These are phyloP conservation scores for Tachysurus vachellii DNA, from an alignment of 2,113 vertebrate species.

Conservation along the genomic window DNA sequence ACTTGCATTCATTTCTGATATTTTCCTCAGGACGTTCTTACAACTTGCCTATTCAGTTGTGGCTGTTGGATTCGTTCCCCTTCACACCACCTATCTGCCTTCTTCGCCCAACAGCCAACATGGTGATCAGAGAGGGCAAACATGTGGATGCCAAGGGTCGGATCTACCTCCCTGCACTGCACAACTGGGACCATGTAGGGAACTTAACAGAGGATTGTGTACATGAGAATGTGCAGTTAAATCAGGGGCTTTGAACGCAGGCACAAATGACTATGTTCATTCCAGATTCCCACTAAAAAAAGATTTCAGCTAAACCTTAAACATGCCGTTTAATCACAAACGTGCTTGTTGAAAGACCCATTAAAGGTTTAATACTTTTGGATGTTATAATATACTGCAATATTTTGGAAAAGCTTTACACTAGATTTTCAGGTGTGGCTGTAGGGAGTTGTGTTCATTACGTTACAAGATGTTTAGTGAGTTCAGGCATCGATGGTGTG, in stretches of 20 bases:
- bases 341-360: too few species aligned
- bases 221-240: not conserved
- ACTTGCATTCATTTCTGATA: not conserved
- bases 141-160: conserved; percentile 87
- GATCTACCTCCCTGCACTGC: conserved; percentile 86
- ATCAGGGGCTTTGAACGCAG: not conserved
- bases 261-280: not conserved
- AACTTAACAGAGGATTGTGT: not conserved
- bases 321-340: not conserved
- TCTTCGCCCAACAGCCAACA: conserved; percentile 85
- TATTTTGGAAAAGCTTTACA: not conserved
- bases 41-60: conserved; percentile 89
- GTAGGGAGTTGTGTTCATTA: not conserved
- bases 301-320: not conserved
- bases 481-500: not conserved
- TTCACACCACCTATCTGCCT: conserved; percentile 93
- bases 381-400: not conserved
- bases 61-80: conserved; percentile 95
- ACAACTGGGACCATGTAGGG: conserved; percentile 92
- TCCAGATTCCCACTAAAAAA: too few species aligned
- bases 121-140: conserved; percentile 88
- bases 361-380: not conserved
- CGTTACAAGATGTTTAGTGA: not conserved
- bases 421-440: not conserved
- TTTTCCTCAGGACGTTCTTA: conserved; percentile 79